Percentiles rank a stretch among this genome's conserved stretches.
Evolutionary conservation across 2,113 vertebrate genomes (phyloP).

Genomic region (Salminus brasiliensis): DNA sequence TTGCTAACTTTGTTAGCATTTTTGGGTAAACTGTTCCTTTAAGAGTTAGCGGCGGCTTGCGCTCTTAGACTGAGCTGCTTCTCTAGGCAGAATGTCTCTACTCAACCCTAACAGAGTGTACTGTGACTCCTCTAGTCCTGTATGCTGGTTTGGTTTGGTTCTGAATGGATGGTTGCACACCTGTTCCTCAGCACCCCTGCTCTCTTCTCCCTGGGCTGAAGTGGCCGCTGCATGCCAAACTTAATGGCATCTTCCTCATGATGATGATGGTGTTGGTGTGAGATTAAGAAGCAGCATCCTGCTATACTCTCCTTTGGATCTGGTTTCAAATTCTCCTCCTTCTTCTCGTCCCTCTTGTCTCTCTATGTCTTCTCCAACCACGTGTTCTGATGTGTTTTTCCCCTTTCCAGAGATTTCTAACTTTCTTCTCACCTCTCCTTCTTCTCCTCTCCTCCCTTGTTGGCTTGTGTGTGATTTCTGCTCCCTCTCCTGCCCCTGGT

Average conservation of each 20-base stretch:
- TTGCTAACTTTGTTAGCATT: constrained; percentile 10
- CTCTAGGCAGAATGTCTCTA: constrained; percentile 58
- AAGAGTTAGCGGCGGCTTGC: not conserved
- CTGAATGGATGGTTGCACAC: constrained; percentile 59
- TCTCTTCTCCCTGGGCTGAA: constrained; percentile 43
- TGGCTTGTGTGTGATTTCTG: constrained; percentile 58
- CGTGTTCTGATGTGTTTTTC: too few species aligned
- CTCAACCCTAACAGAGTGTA: constrained; percentile 30
- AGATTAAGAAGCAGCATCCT: constrained; percentile 63
- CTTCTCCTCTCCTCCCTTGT: constrained; percentile 58
- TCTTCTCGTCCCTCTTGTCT: constrained; percentile 9
- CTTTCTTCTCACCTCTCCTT: constrained; percentile 40
- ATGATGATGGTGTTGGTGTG: constrained; percentile 41
- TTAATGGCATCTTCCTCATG: constrained; percentile 7
- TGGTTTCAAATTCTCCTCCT: constrained; percentile 3
- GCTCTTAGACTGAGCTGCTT: constrained; percentile 59
- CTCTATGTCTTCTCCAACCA: too few species aligned
- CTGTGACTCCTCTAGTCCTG: constrained; percentile 23
- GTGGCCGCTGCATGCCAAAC: constrained; percentile 69
- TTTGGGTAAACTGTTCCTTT: constrained; percentile 21
- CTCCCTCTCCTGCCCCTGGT: constrained; percentile 55
- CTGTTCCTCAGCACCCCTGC: constrained; percentile 46
- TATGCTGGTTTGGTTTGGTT: constrained; percentile 52
- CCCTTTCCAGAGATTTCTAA: constrained; percentile 10
- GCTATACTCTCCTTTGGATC: constrained; percentile 61